Evolutionary conservation across 2,888 invertebrate species (phyloP).

Genomic region (Sepioteuthis lessoniana): DNA sequence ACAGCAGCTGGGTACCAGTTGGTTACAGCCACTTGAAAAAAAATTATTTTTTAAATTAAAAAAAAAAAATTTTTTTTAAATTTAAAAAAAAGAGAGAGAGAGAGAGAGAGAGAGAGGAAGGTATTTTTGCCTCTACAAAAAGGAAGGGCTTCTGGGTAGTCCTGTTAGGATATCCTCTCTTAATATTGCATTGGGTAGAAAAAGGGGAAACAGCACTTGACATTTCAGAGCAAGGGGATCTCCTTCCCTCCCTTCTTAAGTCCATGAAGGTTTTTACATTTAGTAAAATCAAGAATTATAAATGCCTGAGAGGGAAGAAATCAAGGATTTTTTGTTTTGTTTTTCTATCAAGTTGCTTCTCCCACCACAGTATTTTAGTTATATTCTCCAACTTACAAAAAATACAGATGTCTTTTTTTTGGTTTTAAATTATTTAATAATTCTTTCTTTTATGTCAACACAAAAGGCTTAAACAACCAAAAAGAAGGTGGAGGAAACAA

Average conservation of each 20-base stretch:
- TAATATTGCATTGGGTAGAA: background rate
- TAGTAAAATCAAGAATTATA: background rate
- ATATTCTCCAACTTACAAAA: no score
- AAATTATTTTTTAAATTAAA: no score
- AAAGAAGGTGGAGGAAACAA: background rate
- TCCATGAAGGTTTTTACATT: background rate
- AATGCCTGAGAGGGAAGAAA: background rate
- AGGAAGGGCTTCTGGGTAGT: no score
- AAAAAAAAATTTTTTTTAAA: no score
- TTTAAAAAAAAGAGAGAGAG: background rate
- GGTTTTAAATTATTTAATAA: background rate
- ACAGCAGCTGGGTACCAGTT: no score
- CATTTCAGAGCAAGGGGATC: no score
- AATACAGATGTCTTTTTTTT: background rate
- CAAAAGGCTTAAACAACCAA: background rate
- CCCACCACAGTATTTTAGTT: no score
- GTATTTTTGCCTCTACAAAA: no score
- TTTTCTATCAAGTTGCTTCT: background rate
- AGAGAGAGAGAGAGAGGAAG: background rate
- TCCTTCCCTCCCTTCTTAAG: no score
- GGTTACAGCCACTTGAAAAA: no score
- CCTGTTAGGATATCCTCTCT: no score
- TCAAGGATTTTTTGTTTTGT: background rate
- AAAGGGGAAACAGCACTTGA: no score
- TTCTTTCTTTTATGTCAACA: background rate